Evolutionary conservation across 2,797 vertebrate genomes (phyloP), one percentile per base, ranked within the genome.

Genomic region (Eurystomus glaucurus): DNA sequence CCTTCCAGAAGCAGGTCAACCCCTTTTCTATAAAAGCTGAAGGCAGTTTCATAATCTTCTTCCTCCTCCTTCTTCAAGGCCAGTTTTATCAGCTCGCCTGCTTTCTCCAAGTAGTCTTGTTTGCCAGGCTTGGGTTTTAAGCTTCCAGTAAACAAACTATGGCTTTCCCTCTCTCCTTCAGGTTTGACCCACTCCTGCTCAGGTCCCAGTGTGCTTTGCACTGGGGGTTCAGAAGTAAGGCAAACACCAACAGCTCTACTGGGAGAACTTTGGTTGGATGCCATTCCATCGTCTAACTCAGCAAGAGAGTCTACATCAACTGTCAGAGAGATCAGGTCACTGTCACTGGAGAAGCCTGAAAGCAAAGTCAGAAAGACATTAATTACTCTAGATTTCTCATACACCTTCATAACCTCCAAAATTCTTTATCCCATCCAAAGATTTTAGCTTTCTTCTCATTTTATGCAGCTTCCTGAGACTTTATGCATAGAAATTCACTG

Each of bases 281-380:
- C 99, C 99, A 99, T 99, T 98, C 99, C 99, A 99, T 99, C 99
- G 76, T 99, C 99, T 90, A 99, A 78, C 81, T 98, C 99, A 1
- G 98, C 98, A 87, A 99, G 97, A 97, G 99, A 99, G 97, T 99
- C 99, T 78, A 98, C 97, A 92, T 99, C 99, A 3, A 99, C 98
- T 60, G 98, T 98, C 86, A 99, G 97, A 81, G 99, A 99, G 92
- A 99, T 98, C 97, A 99, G 96, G 97, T 99, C 99, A 0, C 99
- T 99, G 97, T 99, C 99, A 93, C 99, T 99, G 96, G 99, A 99
- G 51, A 98, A 98, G 76, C 99, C 99, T 99, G 96, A 45, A 96
- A 96, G 76, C 21, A 71, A 6, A 77, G 7, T 39, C 37, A 95
- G 66, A 89, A 92, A 79, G 31, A 68, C 9, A 91, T 14, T 4